Evolutionary conservation across 2,113 vertebrate species (phyloP), one percentile per base, ranked within the genome.

Genomic region (Camelus dromedarius): DNA sequence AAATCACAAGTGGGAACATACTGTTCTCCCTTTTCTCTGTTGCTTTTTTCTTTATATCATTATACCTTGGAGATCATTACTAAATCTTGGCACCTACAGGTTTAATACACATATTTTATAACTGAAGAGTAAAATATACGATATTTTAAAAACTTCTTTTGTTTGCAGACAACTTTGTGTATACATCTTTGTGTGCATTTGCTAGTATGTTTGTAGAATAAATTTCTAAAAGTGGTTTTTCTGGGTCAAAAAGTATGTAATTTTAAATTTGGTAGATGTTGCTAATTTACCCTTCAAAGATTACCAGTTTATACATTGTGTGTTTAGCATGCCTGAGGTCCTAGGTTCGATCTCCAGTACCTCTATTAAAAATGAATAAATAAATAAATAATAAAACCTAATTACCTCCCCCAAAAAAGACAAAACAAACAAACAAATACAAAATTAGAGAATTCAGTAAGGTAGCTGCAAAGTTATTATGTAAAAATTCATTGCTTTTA

Each of bases 151-250:
- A 89, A 83, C 72, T 46, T 22, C 48, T 93, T 89, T 75, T 82
- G 48, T 48, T 92, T 81, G 60, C 67, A 67, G 30, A 24, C 22
- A 87, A 46, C 81, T 81, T 66, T 92, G 54, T 80, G 7, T 38
- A 30, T 90, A 35, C n/a, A 84, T 60, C 58, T 86, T 93, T 86
- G 70, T 92, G 72, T 96, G 28, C 22, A 54, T 84, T 66, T 93
- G 19, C 19, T 93, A 69, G 6, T 62, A 48, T 86, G 62, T 95
- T 92, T 85, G 46, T 92, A 70, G 67, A 72, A 86, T 93, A 93
- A 90, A 67, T 81, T 90, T 4, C 80, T 69, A 50, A 86, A 95
- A 66, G 46, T 87, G 42, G 18, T 38, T 76, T 64, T 86, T 56
- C 56, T 89, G 12, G 30, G 22, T 66, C 48, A 79, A 83, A 81